A percentile compares a stretch with the other conserved stretches of the same genome.
phyloP scores from a whole-genome alignment of 2,797 vertebrate genomes.

The Mionectes olivaceus region DNA sequence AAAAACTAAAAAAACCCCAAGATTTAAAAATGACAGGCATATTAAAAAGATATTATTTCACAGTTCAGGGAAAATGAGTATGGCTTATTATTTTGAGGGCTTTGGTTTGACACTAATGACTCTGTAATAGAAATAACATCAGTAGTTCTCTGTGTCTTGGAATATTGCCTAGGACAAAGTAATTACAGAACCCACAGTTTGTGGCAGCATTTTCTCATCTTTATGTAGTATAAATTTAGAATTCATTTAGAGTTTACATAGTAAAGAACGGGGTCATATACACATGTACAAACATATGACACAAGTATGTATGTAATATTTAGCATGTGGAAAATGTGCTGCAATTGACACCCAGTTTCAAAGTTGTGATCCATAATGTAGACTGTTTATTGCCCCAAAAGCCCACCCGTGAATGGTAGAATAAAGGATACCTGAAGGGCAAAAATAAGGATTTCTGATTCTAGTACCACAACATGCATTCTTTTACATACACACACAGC shows the following conservation, averaged over 20 bases:
- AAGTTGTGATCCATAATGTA: background rate
- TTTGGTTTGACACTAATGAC: background rate
- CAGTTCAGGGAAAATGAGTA: background rate
- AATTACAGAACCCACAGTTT: background rate
- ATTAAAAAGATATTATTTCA: background rate
- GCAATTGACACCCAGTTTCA: background rate
- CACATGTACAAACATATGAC: background rate
- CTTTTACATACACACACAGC: background rate
- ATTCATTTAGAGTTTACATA: background rate
- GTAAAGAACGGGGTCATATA: background rate
- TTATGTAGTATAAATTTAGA: background rate
- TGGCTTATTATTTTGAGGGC: background rate
- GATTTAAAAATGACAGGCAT: background rate
- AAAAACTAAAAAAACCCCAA: background rate
- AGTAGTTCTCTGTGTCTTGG: background rate
- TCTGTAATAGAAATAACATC: background rate
- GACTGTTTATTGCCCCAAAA: background rate
- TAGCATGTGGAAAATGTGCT: background rate
- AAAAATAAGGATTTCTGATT: background rate
- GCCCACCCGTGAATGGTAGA: rapidly evolving
- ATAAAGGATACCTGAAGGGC: background rate
- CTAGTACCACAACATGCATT: background rate
- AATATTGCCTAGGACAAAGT: background rate
- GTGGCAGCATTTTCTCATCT: background rate
- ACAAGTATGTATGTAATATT: background rate